Base-by-base conservation (phyloP, 2,797 vertebrate species). In the Lemur catta region DNA sequence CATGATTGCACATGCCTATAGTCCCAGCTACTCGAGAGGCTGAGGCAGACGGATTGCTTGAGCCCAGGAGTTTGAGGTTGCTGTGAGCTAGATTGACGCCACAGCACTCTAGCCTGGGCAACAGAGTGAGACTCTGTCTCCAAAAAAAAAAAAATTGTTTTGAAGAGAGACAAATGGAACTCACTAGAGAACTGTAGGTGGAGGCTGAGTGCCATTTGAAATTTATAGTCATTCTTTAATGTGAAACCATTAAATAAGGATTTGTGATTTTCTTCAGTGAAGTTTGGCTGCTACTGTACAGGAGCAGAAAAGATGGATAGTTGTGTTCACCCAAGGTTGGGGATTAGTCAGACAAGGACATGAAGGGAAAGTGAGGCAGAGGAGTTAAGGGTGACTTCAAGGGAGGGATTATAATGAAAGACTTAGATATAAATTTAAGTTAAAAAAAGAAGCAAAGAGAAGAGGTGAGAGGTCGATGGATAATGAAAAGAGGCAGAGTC, bases 81-180 rank as follows among this genome's bases (percentile, higher is more conserved):
- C 43, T 10, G 43, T 43, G 9, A 43, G 43, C 43, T 43, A 43
- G 43, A 8, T 1, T 10, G 43, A 43, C 9, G 9, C 43, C 43
- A 43, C 43, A 10, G 43, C 43, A 43, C 43, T 43, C 43, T 43
- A 43, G 43, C 43, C 9, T 10, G 0, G 43, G 43, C 43, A 43
- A 43, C 43, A 43, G 8, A 43, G 43, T 10, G 43, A 43, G 7
- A 43, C 43, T 43, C 43, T 43, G 43, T 43, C 9, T 43, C 43
- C 9, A 43, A 43, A 43, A 43, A 43, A 43, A 43, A 43, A 43
- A 43, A 43, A 63, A 33, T 20, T 80, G 11, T 71, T 92, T 92
- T 52, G 46, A 93, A 61, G 28, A 67, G 35, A 93, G 65, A 93
- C 33, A 93, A 93, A 69, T 5, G 92, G n/a, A 93, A 78, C 28